These are phyloP conservation scores for Cercopithecus petaurista DNA, from an alignment of 2,797 vertebrate genomes.

Conservation along the genomic window DNA sequence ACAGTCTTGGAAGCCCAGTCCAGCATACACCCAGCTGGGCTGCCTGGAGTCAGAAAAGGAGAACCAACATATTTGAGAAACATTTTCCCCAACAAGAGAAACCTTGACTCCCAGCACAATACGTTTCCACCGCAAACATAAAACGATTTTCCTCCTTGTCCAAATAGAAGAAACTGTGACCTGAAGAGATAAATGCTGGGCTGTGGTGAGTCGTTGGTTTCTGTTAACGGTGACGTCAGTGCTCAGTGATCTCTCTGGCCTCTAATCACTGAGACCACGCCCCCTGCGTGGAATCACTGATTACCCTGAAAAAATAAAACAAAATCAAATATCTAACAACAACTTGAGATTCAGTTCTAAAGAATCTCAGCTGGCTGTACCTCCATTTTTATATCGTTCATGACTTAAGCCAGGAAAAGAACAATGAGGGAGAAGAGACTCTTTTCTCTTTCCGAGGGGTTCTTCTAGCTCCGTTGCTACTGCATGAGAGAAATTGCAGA, in stretches of 20 bases:
- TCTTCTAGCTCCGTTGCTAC: background rate
- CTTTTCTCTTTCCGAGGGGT: background rate
- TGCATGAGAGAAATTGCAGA: background rate
- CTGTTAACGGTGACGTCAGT: background rate
- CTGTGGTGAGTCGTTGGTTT: background rate
- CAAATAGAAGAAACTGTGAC: background rate
- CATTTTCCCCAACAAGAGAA: background rate
- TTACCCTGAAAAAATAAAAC: background rate
- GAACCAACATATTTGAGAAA: background rate
- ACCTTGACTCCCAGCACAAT: background rate
- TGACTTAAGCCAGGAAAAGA: background rate
- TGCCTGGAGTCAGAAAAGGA: background rate
- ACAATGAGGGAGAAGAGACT: background rate
- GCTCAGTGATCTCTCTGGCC: background rate
- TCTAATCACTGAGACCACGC: background rate
- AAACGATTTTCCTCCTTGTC: background rate
- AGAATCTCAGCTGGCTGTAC: background rate
- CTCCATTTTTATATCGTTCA: background rate
- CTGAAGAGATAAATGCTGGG: background rate
- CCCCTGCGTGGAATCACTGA: background rate
- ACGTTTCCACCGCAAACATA: rapidly evolving
- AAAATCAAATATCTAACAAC: background rate
- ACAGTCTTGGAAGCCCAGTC: background rate
- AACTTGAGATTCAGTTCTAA: background rate
- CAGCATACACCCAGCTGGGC: background rate